Evolutionary conservation across 2,888 invertebrate species (phyloP), one percentile per base, ranked within the genome.

Genomic region (Hoplodrina ambigua): DNA sequence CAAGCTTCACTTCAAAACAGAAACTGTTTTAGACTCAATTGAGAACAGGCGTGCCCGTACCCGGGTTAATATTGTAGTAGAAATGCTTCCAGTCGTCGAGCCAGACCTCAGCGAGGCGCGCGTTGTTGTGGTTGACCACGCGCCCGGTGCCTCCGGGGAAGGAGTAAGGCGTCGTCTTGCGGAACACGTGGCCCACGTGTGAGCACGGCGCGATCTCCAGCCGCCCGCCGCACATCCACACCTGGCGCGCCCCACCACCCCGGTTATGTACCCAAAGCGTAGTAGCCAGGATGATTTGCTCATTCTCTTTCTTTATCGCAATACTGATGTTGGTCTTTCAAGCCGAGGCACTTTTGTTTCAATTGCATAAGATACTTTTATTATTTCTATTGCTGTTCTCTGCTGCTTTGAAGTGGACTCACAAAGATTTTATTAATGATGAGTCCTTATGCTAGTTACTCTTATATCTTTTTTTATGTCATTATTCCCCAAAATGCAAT

Each of bases 81-180:
- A 99, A 99, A 94, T 98, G 98, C 97, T 99, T 99, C 98, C 99
- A 99, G 92, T 99, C 99, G 96, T 99, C 99, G 96, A 99, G 97
- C 99, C 99, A 99, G 89, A 99, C 99, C 95, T 99, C 99, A 84
- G 99, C 99, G 90, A 99, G 98, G 87, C 99, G 97, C 93, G 99
- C 99, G 96, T 99, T 99, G 97, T 99, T 99, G 97, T 99, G 99
- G 97, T 99, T 99, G 96, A 99, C 99, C 92, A 99, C 99, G 91
- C 98, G 98, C 96, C 98, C 98, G 88, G 99, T 99, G 91, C 99
- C 99, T 88, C 99, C 99, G 69, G 99, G 99, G 97, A 99, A 99
- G 87, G 99, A 98, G 96, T 99, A 99, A 68, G 99, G 99, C 86
- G 99, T 99, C 87, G 98, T 98, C 97, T 99, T 99, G 94, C 99